Evolutionary conservation across 2,797 vertebrate genomes (phyloP).

Genomic region (Smutsia temminckii): DNA sequence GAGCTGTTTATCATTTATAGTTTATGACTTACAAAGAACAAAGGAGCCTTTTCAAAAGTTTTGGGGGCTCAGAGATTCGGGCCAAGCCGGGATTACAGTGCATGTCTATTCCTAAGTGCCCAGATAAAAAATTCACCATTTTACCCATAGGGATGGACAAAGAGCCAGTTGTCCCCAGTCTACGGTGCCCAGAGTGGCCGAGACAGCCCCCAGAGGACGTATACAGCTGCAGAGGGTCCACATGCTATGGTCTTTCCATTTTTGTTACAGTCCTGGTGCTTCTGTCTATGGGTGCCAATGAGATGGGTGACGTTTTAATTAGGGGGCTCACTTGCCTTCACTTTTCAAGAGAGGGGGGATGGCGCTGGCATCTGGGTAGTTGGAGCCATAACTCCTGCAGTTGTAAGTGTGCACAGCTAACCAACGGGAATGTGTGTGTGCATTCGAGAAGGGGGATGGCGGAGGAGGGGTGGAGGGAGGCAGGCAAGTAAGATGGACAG

Average conservation of each 20-base stretch:
- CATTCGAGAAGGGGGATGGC: background rate
- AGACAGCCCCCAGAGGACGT: slow-evolving; percentile 48
- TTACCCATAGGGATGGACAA: slow-evolving; percentile 11
- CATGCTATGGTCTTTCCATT: background rate
- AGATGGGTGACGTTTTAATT: slow-evolving; percentile 60
- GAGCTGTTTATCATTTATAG: background rate
- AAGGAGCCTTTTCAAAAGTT: slow-evolving; percentile 59
- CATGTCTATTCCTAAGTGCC: slow-evolving; percentile 40
- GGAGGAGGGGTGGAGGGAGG: background rate
- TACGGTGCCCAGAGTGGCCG: background rate
- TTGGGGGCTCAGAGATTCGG: background rate
- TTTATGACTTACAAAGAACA: slow-evolving; percentile 46
- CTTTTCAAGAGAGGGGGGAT: slow-evolving; percentile 44
- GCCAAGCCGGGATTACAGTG: slow-evolving; percentile 54
- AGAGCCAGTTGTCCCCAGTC: slow-evolving; percentile 48
- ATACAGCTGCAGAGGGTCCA: slow-evolving; percentile 24
- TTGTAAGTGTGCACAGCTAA: slow-evolving; percentile 15
- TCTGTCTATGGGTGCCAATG: slow-evolving; percentile 33
- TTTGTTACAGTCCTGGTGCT: background rate
- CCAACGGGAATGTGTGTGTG: background rate
- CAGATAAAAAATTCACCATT: slow-evolving; percentile 58
- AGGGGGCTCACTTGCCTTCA: slow-evolving; percentile 53
- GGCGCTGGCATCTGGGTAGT: background rate
- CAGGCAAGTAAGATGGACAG: background rate
- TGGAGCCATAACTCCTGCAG: slow-evolving; percentile 68